Percentiles rank a stretch among this genome's conserved stretches.
phyloP scores from a whole-genome alignment of 2,888 invertebrate genomes.

The Nemapogon koenigi region DNA sequence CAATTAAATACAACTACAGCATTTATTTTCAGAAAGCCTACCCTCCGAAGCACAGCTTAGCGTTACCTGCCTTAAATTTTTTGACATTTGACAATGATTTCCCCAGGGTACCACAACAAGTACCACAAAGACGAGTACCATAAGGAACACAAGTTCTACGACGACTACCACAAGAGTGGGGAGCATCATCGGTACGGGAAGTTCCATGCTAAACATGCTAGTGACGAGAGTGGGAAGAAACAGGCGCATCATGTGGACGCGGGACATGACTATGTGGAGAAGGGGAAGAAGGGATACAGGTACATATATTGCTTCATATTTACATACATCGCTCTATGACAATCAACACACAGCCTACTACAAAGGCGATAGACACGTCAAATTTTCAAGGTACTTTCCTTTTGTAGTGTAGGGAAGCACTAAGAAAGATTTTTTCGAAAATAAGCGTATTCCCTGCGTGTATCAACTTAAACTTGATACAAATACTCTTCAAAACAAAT shows the following conservation, averaged over 20 bases:
- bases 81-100: slow-evolving; percentile 5
- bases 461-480: no score
- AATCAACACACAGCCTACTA: neutral
- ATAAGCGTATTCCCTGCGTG: no score
- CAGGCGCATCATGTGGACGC: slow-evolving; percentile 70
- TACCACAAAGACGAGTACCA: slow-evolving; percentile 81
- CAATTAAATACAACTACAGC: no score
- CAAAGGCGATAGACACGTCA: no score
- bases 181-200: slow-evolving; percentile 73
- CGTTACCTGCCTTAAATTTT: no score
- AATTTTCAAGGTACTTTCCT: no score
- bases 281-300: slow-evolving; percentile 69
- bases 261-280: slow-evolving; percentile 66
- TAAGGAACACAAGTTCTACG: slow-evolving; percentile 80
- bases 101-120: slow-evolving; percentile 77
- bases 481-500: no score
- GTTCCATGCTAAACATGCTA: slow-evolving; percentile 69
- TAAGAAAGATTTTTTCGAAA: no score
- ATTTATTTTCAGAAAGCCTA: no score
- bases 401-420: no score
- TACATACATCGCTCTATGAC: neutral
- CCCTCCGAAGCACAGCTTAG: no score
- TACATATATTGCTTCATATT: slow-evolving; percentile 16
- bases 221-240: slow-evolving; percentile 69
- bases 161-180: slow-evolving; percentile 74